Conservation (phyloP, 2,113 vertebrate genomes). For the Hypocryptadius cinnamomeus region DNA sequence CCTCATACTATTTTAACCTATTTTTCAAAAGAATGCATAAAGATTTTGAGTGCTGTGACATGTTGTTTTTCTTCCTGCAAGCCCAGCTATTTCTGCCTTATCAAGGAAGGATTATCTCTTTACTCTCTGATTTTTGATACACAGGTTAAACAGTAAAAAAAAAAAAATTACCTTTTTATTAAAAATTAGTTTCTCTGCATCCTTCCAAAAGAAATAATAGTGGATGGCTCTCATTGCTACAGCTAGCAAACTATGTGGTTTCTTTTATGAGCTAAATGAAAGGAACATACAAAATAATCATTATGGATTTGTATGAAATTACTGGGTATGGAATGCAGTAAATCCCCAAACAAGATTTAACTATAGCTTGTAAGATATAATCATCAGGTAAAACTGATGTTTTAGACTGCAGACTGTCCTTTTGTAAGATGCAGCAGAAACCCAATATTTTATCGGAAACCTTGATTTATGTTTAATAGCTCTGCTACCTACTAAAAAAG, state of each 20-base stretch:
- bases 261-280: conserved; percentile 58
- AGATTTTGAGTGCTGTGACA: background rate
- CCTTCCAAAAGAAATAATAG: background rate
- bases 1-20: background rate
- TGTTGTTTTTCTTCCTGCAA: background rate
- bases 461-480: conserved; percentile 63
- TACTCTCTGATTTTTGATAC: background rate
- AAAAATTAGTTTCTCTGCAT: background rate
- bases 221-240: background rate
- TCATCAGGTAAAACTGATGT: background rate
- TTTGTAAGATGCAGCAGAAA: conserved; percentile 39
- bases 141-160: background rate
- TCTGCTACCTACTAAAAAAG: conserved; percentile 64
- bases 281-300: conserved; percentile 51
- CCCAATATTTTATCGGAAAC: conserved; percentile 56
- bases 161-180: background rate
- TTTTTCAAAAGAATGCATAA: background rate
- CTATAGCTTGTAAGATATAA: background rate
- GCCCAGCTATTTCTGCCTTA: background rate
- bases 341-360: conserved; percentile 45
- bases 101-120: background rate
- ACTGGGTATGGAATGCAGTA: conserved; percentile 50
- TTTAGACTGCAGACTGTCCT: background rate
- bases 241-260: conserved; percentile 15
- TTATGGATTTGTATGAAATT: conserved; percentile 55